Conservation (phyloP, 2,113 vertebrate species). For the Lagopus muta region DNA sequence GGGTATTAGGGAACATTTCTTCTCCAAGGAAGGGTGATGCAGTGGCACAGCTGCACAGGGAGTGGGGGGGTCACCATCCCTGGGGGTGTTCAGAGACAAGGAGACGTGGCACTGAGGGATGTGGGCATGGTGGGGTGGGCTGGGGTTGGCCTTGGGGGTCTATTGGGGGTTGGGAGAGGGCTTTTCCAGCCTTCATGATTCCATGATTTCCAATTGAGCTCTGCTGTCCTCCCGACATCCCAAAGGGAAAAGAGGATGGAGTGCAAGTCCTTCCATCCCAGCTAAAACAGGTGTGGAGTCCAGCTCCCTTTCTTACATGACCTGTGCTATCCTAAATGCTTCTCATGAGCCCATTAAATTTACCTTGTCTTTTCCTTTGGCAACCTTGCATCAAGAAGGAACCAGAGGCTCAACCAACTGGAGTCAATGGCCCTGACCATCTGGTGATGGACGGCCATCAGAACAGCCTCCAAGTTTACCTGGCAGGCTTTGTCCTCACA, state of each 20-base stretch:
- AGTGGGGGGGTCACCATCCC: too few species aligned
- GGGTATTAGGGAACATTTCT: too few species aligned
- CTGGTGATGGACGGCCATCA: neutral
- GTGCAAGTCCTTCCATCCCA: neutral
- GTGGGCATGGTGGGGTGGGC: too few species aligned
- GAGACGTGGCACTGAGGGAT: too few species aligned
- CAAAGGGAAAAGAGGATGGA: neutral
- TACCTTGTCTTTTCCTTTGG: neutral
- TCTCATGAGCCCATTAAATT: neutral
- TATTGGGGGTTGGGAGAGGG: too few species aligned
- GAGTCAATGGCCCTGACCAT: neutral
- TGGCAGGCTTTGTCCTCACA: neutral
- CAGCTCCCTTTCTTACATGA: neutral
- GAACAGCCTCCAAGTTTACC: neutral
- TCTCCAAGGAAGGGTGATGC: too few species aligned
- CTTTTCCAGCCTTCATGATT: neutral
- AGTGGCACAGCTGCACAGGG: too few species aligned
- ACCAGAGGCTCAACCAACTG: neutral
- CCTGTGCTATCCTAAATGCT: rapidly evolving
- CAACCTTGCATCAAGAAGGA: neutral
- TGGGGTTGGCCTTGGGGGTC: too few species aligned
- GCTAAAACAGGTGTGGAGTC: neutral
- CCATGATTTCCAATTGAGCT: neutral
- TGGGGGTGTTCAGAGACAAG: too few species aligned
- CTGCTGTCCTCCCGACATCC: neutral